phyloP scores from a whole-genome alignment of 2,113 vertebrate species.

The Xiphias gladius region DNA sequence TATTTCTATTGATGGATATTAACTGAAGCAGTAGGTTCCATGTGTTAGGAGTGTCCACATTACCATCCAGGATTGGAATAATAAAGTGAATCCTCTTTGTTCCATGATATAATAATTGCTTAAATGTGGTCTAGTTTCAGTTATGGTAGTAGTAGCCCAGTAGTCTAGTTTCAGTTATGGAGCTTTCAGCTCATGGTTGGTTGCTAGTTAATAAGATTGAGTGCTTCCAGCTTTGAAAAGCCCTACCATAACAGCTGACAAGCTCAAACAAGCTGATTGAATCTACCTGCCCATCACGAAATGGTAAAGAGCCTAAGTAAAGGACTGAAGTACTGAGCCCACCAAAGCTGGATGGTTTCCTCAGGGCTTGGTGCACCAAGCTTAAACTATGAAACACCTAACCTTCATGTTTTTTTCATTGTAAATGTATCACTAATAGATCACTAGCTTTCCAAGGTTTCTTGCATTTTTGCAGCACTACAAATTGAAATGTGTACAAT shows the following conservation, averaged over 20 bases:
- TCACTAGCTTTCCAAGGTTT: neutral
- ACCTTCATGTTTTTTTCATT: neutral
- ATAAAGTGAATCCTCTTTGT: no score
- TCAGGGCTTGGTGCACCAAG: neutral
- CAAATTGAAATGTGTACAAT: constrained; percentile 7
- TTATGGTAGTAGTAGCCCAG: no score
- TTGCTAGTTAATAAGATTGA: no score
- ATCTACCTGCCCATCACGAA: neutral
- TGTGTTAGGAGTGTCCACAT: no score
- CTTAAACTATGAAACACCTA: neutral
- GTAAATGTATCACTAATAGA: neutral
- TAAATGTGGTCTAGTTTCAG: no score
- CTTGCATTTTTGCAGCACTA: neutral
- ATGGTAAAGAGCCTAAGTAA: neutral
- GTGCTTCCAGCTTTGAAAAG: no score
- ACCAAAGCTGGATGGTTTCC: neutral
- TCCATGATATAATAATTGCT: no score
- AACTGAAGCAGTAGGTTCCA: no score
- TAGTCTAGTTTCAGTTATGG: no score
- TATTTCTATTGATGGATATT: no score
- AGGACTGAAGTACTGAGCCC: neutral
- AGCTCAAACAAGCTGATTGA: neutral
- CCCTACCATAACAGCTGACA: neutral
- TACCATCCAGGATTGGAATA: no score
- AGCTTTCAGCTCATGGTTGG: no score